Conservation (phyloP, 2,797 vertebrate genomes). For the Arnoldichthys spilopterus region DNA sequence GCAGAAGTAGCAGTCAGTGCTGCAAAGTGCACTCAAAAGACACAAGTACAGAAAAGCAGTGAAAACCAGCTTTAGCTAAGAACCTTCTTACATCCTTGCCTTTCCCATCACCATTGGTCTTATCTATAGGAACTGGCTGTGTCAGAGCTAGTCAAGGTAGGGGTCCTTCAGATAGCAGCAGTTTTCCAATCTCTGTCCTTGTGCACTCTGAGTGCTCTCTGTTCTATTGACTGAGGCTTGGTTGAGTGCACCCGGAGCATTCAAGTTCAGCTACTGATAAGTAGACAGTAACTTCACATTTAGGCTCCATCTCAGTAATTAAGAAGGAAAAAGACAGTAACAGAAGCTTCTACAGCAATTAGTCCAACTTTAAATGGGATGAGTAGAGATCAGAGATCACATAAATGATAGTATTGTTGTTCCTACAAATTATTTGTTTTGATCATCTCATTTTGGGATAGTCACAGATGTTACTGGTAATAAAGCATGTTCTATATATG, state of each 20-base stretch:
- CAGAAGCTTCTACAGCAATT: background rate
- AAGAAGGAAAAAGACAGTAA: background rate
- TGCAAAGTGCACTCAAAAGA: background rate
- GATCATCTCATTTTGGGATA: background rate
- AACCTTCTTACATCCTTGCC: background rate
- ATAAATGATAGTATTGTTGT: too few species aligned
- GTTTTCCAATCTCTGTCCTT: background rate
- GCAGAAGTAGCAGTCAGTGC: background rate
- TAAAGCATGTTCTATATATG: background rate
- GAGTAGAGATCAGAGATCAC: too few species aligned
- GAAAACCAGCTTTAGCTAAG: background rate
- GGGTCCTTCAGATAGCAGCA: background rate
- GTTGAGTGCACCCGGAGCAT: background rate
- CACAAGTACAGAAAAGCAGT: background rate
- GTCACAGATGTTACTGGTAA: background rate
- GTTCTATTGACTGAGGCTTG: conserved; percentile 1
- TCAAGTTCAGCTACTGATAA: background rate
- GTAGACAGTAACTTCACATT: background rate
- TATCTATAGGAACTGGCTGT: background rate
- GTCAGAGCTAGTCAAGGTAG: background rate
- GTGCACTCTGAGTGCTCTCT: background rate
- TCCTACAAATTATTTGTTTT: background rate
- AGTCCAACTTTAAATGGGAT: too few species aligned
- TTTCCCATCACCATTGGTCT: background rate
- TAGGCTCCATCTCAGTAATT: background rate